These are phyloP conservation scores for Phaethon lepturus DNA, from an alignment of 2,113 vertebrate species.

Conservation along the genomic window DNA sequence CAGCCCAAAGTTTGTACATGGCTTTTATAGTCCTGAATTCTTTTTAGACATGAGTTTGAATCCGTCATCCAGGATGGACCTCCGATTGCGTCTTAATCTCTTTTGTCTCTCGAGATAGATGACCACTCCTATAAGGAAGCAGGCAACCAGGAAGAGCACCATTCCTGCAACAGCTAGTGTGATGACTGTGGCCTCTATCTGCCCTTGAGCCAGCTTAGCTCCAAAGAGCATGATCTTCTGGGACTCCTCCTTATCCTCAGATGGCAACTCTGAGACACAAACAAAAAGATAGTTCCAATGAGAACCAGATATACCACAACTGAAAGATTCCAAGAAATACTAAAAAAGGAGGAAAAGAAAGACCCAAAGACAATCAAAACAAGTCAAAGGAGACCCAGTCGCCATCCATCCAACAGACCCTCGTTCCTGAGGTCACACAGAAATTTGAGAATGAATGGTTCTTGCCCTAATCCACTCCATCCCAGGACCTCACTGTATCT, in stretches of 20 bases:
- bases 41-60: constrained; percentile 77
- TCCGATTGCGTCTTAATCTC: constrained; percentile 72
- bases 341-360: neutral
- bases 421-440: neutral
- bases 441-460: neutral
- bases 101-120: constrained; percentile 67
- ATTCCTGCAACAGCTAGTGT: constrained; percentile 33
- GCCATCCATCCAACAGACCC: neutral
- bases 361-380: neutral
- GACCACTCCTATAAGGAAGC: constrained; percentile 60
- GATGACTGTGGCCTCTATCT: constrained; percentile 56
- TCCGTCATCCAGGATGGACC: constrained; percentile 79
- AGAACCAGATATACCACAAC: neutral
- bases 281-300: neutral
- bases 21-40: constrained; percentile 48
- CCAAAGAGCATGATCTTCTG: constrained; percentile 68
- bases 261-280: constrained; percentile 6
- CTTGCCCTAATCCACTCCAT: neutral
- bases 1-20: neutral
- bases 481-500: neutral
- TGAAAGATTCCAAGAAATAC: neutral
- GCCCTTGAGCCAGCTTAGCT: constrained; percentile 23
- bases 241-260: constrained; percentile 1
- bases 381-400: neutral
- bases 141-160: constrained; percentile 53